A percentile compares a stretch with the other conserved stretches of the same genome.
phyloP scores from a whole-genome alignment of 2,797 vertebrate genomes.

The Coregonus ussuriensis region DNA sequence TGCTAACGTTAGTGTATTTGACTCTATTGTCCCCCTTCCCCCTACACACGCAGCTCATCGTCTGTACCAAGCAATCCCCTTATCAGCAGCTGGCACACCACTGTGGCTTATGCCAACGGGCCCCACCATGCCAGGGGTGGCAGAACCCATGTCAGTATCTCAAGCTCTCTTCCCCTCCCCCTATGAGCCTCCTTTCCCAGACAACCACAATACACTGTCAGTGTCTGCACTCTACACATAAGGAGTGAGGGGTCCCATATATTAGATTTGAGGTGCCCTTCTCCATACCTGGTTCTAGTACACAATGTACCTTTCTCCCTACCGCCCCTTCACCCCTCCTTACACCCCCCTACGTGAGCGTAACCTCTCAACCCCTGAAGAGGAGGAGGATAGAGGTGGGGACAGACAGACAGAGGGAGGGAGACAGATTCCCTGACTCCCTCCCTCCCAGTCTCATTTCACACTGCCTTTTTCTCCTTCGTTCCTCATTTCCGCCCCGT shows the following conservation, averaged over 20 bases:
- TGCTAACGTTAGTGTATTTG: background rate
- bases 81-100: conserved; percentile 76
- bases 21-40: conserved; percentile 28
- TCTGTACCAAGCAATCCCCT: conserved; percentile 66
- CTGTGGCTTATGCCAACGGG: conserved; percentile 55
- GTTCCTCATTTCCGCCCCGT: conserved; percentile 12
- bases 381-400: too few relatives aligned
- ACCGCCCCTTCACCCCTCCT: too few relatives aligned
- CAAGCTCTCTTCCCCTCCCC: conserved; percentile 1
- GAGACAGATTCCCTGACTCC: background rate
- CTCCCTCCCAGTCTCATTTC: conserved; percentile 44
- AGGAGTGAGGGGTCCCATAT: background rate
- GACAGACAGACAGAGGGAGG: too few relatives aligned
- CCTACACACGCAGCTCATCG: conserved; percentile 54
- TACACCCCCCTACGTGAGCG: background rate
- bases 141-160: conserved; percentile 35
- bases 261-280: background rate
- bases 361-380: background rate
- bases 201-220: conserved; percentile 7
- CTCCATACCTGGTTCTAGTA: conserved; percentile 27
- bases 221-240: background rate
- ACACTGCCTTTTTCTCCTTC: conserved; percentile 41
- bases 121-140: conserved; percentile 12
- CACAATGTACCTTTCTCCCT: conserved; percentile 11
- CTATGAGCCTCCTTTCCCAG: background rate